Base-by-base conservation (phyloP, 2,888 invertebrate species). In the Andrena haemorrhoa region DNA sequence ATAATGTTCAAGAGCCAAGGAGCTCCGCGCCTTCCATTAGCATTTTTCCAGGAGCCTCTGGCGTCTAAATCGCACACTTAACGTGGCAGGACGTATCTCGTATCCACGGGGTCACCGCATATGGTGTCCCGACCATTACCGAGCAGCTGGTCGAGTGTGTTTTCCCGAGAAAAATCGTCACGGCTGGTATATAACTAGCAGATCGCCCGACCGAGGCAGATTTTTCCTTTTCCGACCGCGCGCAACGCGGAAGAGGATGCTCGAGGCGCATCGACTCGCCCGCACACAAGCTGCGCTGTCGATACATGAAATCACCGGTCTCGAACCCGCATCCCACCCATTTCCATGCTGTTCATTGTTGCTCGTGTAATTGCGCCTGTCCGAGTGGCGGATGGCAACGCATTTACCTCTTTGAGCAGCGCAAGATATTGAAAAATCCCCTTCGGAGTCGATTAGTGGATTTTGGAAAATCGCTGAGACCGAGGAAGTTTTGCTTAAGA, bases 171-270 rank as follows among this genome's bases (percentile, higher is more conserved):
- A 81, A 77, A 84, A 79, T 72, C 60, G 60, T 70, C 26, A 73
- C 71, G 35, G 70, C 58, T 63, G 66, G 76, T 75, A 80, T 81
- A 83, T 83, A 86, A 86, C 79, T 70, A 64, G 84, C 70, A 75
- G 84, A 85, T 86, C 68, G 79, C 84, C 79, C n/a, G 69, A 58
- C 23, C 23, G 60, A 23, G 41, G 58, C 10, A 23, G 71, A 88
- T 84, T 88, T 87, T 88, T 86, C 53, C 87, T 87, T 83, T 84
- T 80, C 72, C 82, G 76, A 86, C 81, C 82, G 86, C 81, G 77
- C 74, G 87, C 90, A 91, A 91, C 76, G 90, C 90, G 89, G 89
- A 91, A 91, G 90, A 89, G 85, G 86, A 85, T 87, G 86, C 89
- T 87, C 75, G 71, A 82, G 83, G 83, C 83, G 66, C 47, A 33